Conservation (phyloP, 2,113 vertebrate species). For the Trichomycterus rosablanca region DNA sequence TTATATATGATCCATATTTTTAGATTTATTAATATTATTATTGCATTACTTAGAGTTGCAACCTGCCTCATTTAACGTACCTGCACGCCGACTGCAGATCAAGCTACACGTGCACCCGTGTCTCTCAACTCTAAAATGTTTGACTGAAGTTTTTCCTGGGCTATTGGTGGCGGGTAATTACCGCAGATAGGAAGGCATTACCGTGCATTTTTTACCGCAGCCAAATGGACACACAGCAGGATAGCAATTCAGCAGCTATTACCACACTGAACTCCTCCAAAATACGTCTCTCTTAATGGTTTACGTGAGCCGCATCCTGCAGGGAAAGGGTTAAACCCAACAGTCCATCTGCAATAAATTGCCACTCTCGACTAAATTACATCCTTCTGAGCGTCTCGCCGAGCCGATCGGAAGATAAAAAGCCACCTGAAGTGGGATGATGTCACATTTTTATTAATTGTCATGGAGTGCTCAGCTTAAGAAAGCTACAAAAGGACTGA, state of each 20-base stretch:
- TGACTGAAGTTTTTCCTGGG: constrained; percentile 27
- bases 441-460: constrained; percentile 54
- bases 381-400: constrained; percentile 51
- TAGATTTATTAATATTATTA: too few relatives aligned
- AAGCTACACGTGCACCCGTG: not conserved
- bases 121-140: constrained; percentile 22
- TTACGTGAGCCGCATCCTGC: constrained; percentile 53
- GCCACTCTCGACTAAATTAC: constrained; percentile 61
- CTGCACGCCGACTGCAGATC: not conserved
- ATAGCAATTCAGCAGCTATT: constrained; percentile 69
- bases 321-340: constrained; percentile 65
- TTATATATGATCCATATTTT: too few relatives aligned
- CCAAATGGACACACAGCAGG: constrained; percentile 67
- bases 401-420: constrained; percentile 38
- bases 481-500: constrained; percentile 13
- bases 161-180: constrained; percentile 60
- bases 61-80: too few relatives aligned
- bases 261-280: constrained; percentile 58
- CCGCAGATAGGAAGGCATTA: constrained; percentile 55
- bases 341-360: constrained; percentile 55
- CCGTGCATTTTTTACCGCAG: constrained; percentile 55
- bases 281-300: constrained; percentile 64
- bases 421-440: constrained; percentile 37
- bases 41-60: too few relatives aligned
- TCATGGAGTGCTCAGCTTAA: constrained; percentile 23